phyloP scores from a whole-genome alignment of 2,888 invertebrate species.

The Campoplex nolae region DNA sequence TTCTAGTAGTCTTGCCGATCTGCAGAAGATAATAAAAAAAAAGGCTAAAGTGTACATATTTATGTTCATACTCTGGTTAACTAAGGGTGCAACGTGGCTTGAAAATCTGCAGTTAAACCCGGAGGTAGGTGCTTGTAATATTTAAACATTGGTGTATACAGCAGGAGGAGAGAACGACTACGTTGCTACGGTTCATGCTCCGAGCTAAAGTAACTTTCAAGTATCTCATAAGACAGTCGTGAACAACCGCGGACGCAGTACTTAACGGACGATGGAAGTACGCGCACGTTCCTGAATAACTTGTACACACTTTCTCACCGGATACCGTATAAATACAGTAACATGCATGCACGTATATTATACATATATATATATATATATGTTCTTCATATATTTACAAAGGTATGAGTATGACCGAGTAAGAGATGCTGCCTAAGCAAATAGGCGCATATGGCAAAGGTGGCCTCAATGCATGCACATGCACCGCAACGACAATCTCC shows the following conservation, averaged over 20 bases:
- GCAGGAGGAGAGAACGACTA: conserved; percentile 5
- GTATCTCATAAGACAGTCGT: conserved; percentile 66
- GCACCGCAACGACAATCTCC: conserved; percentile 46
- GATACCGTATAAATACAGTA: conserved; percentile 33
- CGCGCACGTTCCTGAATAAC: conserved; percentile 66
- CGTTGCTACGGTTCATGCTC: conserved; percentile 42
- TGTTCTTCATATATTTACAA: background rate
- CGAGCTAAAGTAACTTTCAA: conserved; percentile 60
- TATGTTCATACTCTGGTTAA: background rate
- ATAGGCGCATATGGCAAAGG: conserved; percentile 57
- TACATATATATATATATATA: conserved; percentile 19
- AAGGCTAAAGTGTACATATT: background rate
- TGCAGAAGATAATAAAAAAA: background rate
- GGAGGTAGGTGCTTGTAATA: conserved; percentile 3
- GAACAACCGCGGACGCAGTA: conserved; percentile 64
- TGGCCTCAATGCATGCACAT: conserved; percentile 57
- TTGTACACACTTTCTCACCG: conserved; percentile 64
- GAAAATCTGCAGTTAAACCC: conserved; percentile 37
- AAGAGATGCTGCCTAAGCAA: conserved; percentile 44
- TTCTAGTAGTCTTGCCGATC: background rate
- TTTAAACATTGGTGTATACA: conserved; percentile 14
- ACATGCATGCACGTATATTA: background rate
- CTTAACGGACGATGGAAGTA: conserved; percentile 63
- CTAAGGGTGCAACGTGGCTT: conserved; percentile 6
- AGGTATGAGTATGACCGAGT: conserved; percentile 28